Base-by-base conservation (phyloP, 2,888 invertebrate genomes). In the Myopa tessellatipennis region DNA sequence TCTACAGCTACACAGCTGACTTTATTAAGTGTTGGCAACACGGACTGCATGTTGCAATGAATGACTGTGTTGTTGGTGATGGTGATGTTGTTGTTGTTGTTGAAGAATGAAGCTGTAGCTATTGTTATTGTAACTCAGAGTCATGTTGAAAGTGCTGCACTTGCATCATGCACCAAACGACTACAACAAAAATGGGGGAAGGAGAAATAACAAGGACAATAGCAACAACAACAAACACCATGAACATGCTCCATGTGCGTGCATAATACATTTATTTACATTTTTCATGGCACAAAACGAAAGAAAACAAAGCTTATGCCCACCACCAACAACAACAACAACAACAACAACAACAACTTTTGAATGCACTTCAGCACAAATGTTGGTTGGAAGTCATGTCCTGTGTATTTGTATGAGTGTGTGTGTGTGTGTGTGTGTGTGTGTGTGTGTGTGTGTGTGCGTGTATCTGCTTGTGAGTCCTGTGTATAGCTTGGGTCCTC, bases 231-330 rank as follows among this genome's bases (percentile, higher is more conserved):
- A 60, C 55, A 58, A 67, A 50, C 73, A 58, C 80, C 70, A 79
- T 10, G 77, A 38, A 77, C 80, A 79, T 79, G 52, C 16, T 68
- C 79, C 81, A 80, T 81, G 80, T 82, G 82, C 82, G 80, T 82
- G 82, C 82, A 82, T 82, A 82, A 81, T 78, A 4, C 45, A 81
- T 80, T 77, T 79, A 77, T 77, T 60, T 60, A 65, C 50, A 34
- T 63, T 26, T 14, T 6, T 34, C 18, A 36, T 63, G 63, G 10
- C 55, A 38, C 55, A 34, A 18, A 58, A 18, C 26, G n/a, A 45
- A 16, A 34, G 36, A 26, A 26, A 26, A 63, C 63, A 26, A 63
- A 36, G 34, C 14, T 26, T 26, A 1, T 26, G 63, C 63, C 34
- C 45, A 26, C 45, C 45, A 45, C 45, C 65, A 52, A 5, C 70